These are phyloP conservation scores for Agonopterix arenella DNA, from an alignment of 2,888 invertebrate species.

Conservation along the genomic window DNA sequence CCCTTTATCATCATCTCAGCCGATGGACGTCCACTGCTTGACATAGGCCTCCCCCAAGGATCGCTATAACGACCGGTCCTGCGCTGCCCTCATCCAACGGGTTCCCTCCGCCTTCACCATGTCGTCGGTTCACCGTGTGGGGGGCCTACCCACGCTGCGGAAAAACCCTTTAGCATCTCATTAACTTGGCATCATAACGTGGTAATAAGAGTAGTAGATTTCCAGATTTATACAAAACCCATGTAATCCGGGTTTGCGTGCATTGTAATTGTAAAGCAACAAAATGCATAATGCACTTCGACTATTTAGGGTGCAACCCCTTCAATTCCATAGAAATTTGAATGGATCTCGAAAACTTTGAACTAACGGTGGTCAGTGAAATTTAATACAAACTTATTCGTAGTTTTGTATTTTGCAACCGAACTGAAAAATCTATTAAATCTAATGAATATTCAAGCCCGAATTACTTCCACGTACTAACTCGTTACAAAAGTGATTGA, in stretches of 20 bases:
- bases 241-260: slow-evolving; percentile 42
- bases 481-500: no score
- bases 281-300: slow-evolving; percentile 19
- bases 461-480: no score
- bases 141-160: no score
- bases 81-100: no score
- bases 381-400: slow-evolving; percentile 32
- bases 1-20: neutral
- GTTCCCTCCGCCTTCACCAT: no score
- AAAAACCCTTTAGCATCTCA: slow-evolving; percentile 12
- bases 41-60: no score
- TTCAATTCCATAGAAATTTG: slow-evolving; percentile 31
- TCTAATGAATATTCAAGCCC: no score
- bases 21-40: no score
- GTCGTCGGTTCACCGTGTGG: no score
- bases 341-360: slow-evolving; percentile 37
- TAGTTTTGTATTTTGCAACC: no score
- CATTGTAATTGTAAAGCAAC: slow-evolving; percentile 32
- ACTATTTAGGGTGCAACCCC: slow-evolving; percentile 29
- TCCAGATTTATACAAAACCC: slow-evolving; percentile 17
- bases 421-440: no score
- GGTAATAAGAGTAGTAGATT: slow-evolving; percentile 11
- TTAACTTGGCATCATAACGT: slow-evolving; percentile 24
- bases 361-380: slow-evolving; percentile 50
- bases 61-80: no score